Conservation (phyloP, 1,140 invertebrate genomes). For the Phenacoccus solenopsis region DNA sequence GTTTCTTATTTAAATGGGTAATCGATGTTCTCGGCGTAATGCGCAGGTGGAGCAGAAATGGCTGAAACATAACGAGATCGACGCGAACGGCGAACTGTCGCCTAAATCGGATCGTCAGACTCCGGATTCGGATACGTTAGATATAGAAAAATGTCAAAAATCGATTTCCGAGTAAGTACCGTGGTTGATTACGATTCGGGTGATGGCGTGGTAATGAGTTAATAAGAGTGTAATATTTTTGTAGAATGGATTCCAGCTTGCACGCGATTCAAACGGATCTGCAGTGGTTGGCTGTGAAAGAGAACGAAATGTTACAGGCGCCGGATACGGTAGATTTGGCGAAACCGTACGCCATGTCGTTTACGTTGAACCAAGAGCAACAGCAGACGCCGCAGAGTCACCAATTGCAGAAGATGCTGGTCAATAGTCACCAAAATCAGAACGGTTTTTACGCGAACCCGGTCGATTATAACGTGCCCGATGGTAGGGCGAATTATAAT, state of each 20-base stretch:
- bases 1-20: not conserved
- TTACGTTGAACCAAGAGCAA: constrained; percentile 15
- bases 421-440: not conserved
- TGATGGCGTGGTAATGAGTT: no score
- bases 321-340: not conserved
- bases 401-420: not conserved
- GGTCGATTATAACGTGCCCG: not conserved
- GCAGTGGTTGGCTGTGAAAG: constrained; percentile 69
- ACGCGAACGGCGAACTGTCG: constrained; percentile 24
- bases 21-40: constrained; percentile 35
- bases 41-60: constrained; percentile 53
- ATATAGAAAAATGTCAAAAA: constrained; percentile 73
- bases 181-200: no score
- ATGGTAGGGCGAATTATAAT: not conserved
- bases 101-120: constrained; percentile 39
- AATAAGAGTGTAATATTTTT: not conserved
- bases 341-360: not conserved
- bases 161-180: constrained; percentile 64
- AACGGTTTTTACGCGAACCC: not conserved
- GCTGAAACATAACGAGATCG: constrained; percentile 34
- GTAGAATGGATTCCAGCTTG: constrained; percentile 77
- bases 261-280: constrained; percentile 88
- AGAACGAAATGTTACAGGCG: constrained; percentile 40
- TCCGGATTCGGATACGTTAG: constrained; percentile 65
- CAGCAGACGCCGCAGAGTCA: constrained; percentile 8